Evolutionary conservation across 2,888 invertebrate species (phyloP), one percentile per base, ranked within the genome.

Genomic region (Seira ritae): DNA sequence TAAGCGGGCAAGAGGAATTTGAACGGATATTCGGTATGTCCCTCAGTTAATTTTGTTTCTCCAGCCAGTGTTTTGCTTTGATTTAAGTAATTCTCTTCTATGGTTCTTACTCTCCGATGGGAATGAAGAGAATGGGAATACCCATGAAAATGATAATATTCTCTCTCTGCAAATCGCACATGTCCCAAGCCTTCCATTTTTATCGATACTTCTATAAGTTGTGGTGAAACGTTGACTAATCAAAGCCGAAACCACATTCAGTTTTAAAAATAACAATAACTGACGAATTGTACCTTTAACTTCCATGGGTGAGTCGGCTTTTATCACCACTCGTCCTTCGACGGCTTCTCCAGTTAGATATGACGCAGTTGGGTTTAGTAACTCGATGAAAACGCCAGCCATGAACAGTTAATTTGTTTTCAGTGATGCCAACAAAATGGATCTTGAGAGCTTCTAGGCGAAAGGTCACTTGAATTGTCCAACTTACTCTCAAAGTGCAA

Each of bases 1-100:
- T 94, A 94, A 79, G 91, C 91, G 1, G 95, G 95, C 85, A 95
- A 91, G 3, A 93, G 92, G 90, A 95, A 96, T 12, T 94, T 93
- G 90, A 97, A 97, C 17, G 95, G 96, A 90, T 95, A 97, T 3
- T 92, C 92, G 89, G 95, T 93, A 85, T 92, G 92, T 0, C 97
- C 97, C 23, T 93, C 90, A 23, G 94, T 93, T 73, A 96, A n/a
- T n/a, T n/a, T n/a, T n/a, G n/a, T n/a, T n/a, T n/a, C n/a, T n/a
- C n/a, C n/a, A n/a, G n/a, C 8, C 1, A 70, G 10, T 2, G 62
- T 19, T 22, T 42, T 70, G 1, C 19, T 55, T 23, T 60, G n/a
- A 22, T 42, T 50, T 24, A 46, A 65, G 10, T 22, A 6, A 19
- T 20, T 22, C n/a, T 15, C 17, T 60, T 60, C 15, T 55, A 46